Percentiles rank a stretch among this genome's conserved stretches.
These are phyloP conservation scores for Reticulitermes speratus DNA, from an alignment of 1,140 invertebrate species.

Conservation along the genomic window DNA sequence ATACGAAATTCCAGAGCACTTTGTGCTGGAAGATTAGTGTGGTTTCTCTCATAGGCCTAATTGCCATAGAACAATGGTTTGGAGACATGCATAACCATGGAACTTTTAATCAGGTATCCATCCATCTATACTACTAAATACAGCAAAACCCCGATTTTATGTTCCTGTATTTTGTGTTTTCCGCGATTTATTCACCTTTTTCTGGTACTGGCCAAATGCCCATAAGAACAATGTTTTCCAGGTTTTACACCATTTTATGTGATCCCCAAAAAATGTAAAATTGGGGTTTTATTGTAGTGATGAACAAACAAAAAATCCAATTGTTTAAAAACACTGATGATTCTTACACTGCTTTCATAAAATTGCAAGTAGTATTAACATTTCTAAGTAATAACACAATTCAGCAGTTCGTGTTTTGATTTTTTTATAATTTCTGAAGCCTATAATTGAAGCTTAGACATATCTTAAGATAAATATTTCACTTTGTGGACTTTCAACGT, in stretches of 20 bases:
- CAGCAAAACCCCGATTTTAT: too few relatives aligned
- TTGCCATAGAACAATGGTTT: background rate
- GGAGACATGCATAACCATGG: background rate
- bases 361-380: constrained; percentile 4
- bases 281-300: too few relatives aligned
- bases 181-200: too few relatives aligned
- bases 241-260: too few relatives aligned
- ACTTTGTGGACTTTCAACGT: background rate
- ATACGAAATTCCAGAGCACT: background rate
- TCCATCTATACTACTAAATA: background rate
- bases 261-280: too few relatives aligned
- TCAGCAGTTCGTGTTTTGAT: constrained; percentile 13
- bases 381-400: background rate
- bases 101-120: background rate
- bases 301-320: background rate
- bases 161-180: too few relatives aligned
- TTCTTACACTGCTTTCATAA: background rate
- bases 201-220: too few relatives aligned
- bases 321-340: background rate
- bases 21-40: background rate
- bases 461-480: background rate
- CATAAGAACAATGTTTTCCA: too few relatives aligned
- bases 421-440: background rate
- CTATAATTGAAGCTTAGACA: background rate
- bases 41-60: background rate